Percentiles rank a stretch among this genome's conserved stretches.
phyloP scores from a whole-genome alignment of 2,113 vertebrate species.

The Tauraco erythrolophus region DNA sequence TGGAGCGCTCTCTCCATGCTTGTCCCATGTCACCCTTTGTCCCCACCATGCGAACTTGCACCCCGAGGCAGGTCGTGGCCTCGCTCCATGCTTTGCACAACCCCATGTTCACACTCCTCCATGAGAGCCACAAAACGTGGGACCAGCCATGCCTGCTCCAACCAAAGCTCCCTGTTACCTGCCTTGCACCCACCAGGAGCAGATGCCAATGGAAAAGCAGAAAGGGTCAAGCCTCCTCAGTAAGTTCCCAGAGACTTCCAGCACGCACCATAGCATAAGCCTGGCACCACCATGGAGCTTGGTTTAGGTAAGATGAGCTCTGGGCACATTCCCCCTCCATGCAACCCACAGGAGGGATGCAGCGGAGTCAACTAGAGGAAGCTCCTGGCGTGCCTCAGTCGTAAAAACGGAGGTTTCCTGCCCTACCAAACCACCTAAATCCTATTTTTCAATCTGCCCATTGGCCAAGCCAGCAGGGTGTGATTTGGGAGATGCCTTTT shows the following conservation, averaged over 20 bases:
- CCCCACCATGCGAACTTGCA: accelerated
- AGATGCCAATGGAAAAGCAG: not conserved
- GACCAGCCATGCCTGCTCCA: not conserved
- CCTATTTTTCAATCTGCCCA: not conserved
- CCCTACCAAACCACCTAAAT: not conserved
- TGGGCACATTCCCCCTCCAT: not conserved
- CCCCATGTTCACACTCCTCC: not conserved
- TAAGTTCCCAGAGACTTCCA: not conserved
- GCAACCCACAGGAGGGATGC: not conserved
- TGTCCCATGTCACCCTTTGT: not conserved
- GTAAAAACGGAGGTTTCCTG: not conserved
- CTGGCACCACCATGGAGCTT: accelerated
- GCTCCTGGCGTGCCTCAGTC: not conserved
- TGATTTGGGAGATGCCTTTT: not conserved
- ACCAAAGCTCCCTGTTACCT: not conserved
- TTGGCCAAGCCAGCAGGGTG: not conserved
- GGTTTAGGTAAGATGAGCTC: not conserved
- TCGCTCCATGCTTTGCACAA: too few relatives aligned
- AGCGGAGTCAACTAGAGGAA: not conserved
- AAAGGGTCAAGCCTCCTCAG: not conserved
- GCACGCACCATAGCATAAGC: not conserved
- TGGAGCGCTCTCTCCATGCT: not conserved
- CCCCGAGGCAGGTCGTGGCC: too few relatives aligned
- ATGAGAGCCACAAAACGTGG: not conserved
- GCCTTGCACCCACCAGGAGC: not conserved